A percentile compares a stretch with the other conserved stretches of the same genome.
phyloP scores from a whole-genome alignment of 1,140 invertebrate genomes.

The Heliconius hewitsoni region DNA sequence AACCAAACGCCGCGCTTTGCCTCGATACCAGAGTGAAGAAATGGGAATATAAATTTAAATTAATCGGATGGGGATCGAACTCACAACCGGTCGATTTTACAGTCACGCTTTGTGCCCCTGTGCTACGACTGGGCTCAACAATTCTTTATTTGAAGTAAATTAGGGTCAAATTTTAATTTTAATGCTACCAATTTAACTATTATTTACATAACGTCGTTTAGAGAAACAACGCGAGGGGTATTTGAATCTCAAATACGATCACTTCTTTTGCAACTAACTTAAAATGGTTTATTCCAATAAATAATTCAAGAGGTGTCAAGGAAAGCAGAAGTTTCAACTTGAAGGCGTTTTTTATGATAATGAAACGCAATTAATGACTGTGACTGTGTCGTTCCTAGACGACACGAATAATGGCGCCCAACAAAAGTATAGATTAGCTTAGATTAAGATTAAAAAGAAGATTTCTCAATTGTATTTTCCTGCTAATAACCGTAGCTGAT shows the following conservation, averaged over 20 bases:
- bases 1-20: no score
- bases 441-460: conserved; percentile 12
- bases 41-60: no score
- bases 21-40: no score
- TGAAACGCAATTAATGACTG: conserved; percentile 31
- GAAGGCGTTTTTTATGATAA: conserved; percentile 30
- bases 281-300: conserved; percentile 51
- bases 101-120: no score
- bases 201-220: not conserved
- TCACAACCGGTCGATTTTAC: no score
- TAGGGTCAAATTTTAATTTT: not conserved
- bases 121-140: no score
- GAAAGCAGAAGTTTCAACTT: conserved; percentile 40
- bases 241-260: conserved; percentile 24
- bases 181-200: not conserved
- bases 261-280: conserved; percentile 40
- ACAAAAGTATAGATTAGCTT: conserved; percentile 3
- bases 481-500: not conserved
- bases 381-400: no score
- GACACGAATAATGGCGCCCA: not conserved
- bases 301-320: conserved; percentile 55
- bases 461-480: not conserved
- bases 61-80: no score
- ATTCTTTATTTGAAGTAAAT: not conserved
- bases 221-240: conserved; percentile 17